Evolutionary conservation across 2,888 invertebrate species (phyloP), one percentile per base, ranked within the genome.

Genomic region (Cephus runcator): DNA sequence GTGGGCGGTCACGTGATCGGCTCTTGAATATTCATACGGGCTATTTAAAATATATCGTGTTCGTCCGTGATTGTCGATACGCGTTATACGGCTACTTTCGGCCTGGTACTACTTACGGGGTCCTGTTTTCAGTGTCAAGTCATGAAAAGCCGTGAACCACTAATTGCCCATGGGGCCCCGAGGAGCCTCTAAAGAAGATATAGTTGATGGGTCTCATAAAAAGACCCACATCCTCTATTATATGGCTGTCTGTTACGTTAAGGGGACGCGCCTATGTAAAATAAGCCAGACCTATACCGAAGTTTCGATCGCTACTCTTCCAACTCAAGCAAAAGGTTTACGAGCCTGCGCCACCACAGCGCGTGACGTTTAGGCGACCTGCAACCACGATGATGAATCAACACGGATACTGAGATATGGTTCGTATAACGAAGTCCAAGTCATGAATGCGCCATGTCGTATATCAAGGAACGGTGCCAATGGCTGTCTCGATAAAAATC

Each of bases 211-310:
- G 77, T 75, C 77, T 69, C 77, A 77, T 77, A 77, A 77, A 77
- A 77, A 69, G 77, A 69, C 77, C 77, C 77, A 77, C 77, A 77
- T 77, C 77, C 77, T 77, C 77, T 77, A 71, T 77, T 77, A 77
- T 77, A 77, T 69, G 77, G 75, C 77, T 77, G 75, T 77, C 77
- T 36, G 74, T 77, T 33, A 30, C 11, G 31, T 30, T 73, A 40
- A 36, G 34, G n/a, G 36, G 77, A 69, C 75, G 74, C 77, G 75
- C 71, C 74, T 75, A 75, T 77, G 77, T 77, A 77, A 77, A 77
- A 77, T 69, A 40, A 6, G 15, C 15, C 4, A 40, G 40, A 15
- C 6, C 40, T 15, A 4, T 40, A 15, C 40, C 40, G 15, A 40
- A 15, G 6, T 40, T 15, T 40, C 40, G 40, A 40, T 40, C 40